These are phyloP conservation scores for Thumatha senex DNA, from an alignment of 2,888 invertebrate genomes.

Conservation along the genomic window DNA sequence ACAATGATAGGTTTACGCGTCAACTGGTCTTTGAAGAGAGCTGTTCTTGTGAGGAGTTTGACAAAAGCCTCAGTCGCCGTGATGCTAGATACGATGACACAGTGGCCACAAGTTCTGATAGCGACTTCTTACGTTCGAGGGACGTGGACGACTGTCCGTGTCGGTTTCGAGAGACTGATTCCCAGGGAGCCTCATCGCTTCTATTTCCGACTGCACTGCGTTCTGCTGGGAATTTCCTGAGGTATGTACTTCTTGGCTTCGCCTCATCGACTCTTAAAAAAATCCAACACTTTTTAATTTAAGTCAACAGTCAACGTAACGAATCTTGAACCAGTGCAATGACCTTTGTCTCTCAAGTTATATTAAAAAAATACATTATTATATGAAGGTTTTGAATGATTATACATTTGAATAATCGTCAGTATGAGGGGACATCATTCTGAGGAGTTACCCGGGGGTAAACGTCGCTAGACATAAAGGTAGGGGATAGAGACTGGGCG, in stretches of 20 bases:
- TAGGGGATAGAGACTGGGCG: too few relatives aligned
- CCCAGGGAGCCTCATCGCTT: slow-evolving; percentile 59
- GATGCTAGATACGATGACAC: slow-evolving; percentile 3
- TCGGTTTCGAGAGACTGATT: slow-evolving; percentile 46
- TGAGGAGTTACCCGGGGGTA: too few relatives aligned
- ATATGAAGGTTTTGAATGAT: too few relatives aligned
- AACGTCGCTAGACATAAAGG: too few relatives aligned
- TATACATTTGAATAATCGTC: too few relatives aligned
- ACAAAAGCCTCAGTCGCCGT: slow-evolving; percentile 4
- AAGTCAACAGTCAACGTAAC: too few relatives aligned
- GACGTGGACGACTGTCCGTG: slow-evolving; percentile 53
- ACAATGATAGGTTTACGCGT: slow-evolving; percentile 31
- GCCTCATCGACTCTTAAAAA: neutral
- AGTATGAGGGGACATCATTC: too few relatives aligned
- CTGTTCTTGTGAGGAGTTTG: slow-evolving; percentile 56
- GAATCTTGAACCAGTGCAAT: too few relatives aligned
- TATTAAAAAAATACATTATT: too few relatives aligned
- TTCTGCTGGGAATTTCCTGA: slow-evolving; percentile 42
- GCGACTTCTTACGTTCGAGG: slow-evolving; percentile 12
- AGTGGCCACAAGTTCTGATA: slow-evolving; percentile 1
- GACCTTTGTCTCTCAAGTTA: too few relatives aligned
- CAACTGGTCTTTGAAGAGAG: slow-evolving; percentile 51
- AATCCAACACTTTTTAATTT: neutral
- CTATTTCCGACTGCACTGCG: slow-evolving; percentile 51
- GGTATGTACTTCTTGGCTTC: slow-evolving; percentile 33